Percentiles rank a stretch among this genome's conserved stretches.
Conservation (phyloP, 2,113 vertebrate species). For the Cichladusa arquata region DNA sequence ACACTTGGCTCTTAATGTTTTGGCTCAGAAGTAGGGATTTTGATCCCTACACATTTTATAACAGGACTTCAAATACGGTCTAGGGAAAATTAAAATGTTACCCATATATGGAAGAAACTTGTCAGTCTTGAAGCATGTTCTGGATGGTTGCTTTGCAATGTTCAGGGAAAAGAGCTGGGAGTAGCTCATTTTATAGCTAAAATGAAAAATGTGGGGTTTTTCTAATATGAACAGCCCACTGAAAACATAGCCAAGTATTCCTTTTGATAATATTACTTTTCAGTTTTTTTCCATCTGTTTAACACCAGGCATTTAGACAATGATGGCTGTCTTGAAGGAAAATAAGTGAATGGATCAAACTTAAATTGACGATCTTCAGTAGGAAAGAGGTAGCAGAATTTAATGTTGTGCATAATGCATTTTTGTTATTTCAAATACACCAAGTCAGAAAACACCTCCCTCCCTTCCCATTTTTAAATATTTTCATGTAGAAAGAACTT, state of each 20-base stretch:
- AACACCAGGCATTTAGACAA: neutral
- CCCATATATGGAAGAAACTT: slow-evolving; percentile 47
- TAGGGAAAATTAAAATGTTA: slow-evolving; percentile 61
- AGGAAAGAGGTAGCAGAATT: neutral
- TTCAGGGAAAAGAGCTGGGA: neutral
- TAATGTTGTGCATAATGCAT: neutral
- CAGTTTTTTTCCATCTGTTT: neutral
- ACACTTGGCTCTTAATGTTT: slow-evolving; percentile 38
- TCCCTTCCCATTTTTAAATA: accelerated
- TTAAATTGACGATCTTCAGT: neutral
- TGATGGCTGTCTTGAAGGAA: neutral
- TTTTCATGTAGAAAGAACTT: neutral
- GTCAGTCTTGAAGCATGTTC: neutral
- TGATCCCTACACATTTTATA: slow-evolving; percentile 47
- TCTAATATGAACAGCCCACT: neutral
- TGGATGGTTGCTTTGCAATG: slow-evolving; percentile 12
- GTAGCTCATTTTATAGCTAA: neutral
- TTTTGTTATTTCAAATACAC: neutral
- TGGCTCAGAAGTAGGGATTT: slow-evolving; percentile 50
- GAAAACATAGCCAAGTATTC: neutral
- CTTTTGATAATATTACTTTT: neutral
- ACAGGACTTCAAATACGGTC: slow-evolving; percentile 41
- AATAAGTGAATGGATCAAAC: neutral
- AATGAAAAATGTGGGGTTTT: neutral
- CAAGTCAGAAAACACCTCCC: neutral